These are phyloP conservation scores for Decapterus maruadsi DNA, from an alignment of 2,797 vertebrate genomes.

Conservation along the genomic window DNA sequence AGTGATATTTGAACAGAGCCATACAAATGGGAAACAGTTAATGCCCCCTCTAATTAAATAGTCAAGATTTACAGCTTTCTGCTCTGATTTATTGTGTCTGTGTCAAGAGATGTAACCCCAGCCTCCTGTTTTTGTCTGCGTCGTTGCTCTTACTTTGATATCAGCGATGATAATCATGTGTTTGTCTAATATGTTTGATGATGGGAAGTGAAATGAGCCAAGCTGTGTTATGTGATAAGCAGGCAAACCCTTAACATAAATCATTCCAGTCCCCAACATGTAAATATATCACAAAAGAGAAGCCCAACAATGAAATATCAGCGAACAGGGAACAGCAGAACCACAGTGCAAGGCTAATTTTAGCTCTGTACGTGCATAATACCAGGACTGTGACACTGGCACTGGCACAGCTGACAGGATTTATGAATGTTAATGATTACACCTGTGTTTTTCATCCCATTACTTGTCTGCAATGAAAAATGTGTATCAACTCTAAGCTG, in stretches of 20 bases:
- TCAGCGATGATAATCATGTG: not conserved
- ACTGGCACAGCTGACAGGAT: not conserved
- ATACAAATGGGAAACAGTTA: not conserved
- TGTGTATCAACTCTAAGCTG: constrained; percentile 3
- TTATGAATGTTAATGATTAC: constrained; percentile 6
- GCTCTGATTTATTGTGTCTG: constrained; percentile 2
- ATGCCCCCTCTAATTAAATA: not conserved
- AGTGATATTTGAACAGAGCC: not conserved
- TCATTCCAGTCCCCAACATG: not conserved
- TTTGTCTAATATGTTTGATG: constrained; percentile 1
- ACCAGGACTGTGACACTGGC: not conserved
- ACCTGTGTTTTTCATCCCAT: not conserved
- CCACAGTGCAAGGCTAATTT: not conserved
- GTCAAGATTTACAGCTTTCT: not conserved
- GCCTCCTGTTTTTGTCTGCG: constrained; percentile 28
- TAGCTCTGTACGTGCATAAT: not conserved
- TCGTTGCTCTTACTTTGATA: constrained; percentile 38
- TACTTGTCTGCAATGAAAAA: not conserved
- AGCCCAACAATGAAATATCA: not conserved
- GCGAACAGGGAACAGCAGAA: not conserved
- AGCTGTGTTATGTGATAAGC: not conserved
- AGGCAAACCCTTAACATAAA: not conserved
- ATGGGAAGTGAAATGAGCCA: constrained; percentile 16
- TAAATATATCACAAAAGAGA: not conserved
- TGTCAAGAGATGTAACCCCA: constrained; percentile 5